Percentiles rank a stretch among this genome's conserved stretches.
Conservation (phyloP, 2,113 vertebrate species). For the Casuarius casuarius region DNA sequence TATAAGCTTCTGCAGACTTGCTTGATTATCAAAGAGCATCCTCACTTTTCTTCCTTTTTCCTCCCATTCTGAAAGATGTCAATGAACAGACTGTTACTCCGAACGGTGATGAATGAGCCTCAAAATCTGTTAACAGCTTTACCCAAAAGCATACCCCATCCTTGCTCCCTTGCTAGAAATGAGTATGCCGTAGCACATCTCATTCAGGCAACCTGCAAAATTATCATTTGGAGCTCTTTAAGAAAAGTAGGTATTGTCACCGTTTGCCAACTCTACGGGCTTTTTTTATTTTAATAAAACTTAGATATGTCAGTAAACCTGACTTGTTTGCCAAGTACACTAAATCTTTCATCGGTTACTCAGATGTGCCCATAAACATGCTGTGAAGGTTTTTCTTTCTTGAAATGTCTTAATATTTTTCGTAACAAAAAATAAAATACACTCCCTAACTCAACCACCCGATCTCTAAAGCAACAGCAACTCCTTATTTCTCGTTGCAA, state of each 20-base stretch:
- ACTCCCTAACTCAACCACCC: neutral
- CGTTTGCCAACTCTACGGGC: fast-evolving
- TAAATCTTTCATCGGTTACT: neutral
- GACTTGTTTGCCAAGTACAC: fast-evolving
- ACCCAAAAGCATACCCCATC: neutral
- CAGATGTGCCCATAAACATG: neutral
- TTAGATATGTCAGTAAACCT: neutral
- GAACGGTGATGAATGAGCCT: neutral
- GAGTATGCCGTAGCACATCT: neutral
- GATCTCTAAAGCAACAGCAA: neutral
- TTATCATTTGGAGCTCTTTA: neutral
- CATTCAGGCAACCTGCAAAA: neutral
- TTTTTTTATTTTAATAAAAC: neutral
- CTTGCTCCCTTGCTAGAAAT: neutral
- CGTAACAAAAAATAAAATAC: neutral
- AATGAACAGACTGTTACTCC: neutral
- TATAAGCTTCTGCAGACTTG: neutral
- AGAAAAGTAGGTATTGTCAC: neutral
- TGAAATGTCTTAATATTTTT: neutral
- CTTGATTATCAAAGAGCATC: neutral
- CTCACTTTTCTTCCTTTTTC: neutral
- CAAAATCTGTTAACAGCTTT: neutral
- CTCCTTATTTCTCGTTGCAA: neutral
- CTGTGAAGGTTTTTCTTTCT: neutral
- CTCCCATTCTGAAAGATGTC: neutral